Evolutionary conservation across 1,140 invertebrate species (phyloP).

Genomic region (Diploscapter pachys): DNA sequence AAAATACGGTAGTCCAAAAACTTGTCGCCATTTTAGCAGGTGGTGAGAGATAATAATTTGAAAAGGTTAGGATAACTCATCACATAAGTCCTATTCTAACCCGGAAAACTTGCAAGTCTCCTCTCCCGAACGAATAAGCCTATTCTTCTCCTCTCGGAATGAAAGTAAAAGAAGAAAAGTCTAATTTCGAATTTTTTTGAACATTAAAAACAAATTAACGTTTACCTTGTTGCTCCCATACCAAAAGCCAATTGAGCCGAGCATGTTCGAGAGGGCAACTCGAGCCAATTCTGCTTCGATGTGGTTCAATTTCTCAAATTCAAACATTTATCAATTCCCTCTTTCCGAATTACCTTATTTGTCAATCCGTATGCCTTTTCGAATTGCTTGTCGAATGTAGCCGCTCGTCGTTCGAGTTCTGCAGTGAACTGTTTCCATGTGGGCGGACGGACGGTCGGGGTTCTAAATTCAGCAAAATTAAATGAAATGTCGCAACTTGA

Average conservation of each 20-base stretch:
- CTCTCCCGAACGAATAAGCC: slow-evolving; percentile 10
- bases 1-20: background rate
- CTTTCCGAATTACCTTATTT: background rate
- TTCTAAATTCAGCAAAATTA: too few relatives aligned
- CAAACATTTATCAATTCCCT: slow-evolving; percentile 8
- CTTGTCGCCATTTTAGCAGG: too few relatives aligned
- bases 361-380: slow-evolving; percentile 8
- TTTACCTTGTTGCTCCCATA: slow-evolving; percentile 82
- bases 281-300: slow-evolving; percentile 77
- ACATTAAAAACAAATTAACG: background rate
- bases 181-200: slow-evolving; percentile 49
- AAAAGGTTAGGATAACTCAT: too few relatives aligned
- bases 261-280: slow-evolving; percentile 84
- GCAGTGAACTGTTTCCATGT: background rate
- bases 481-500: too few relatives aligned
- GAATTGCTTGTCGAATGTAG: slow-evolving; percentile 23
- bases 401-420: background rate
- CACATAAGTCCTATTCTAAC: too few relatives aligned
- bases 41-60: too few relatives aligned
- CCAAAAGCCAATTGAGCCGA: slow-evolving; percentile 94
- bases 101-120: too few relatives aligned
- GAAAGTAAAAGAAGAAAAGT: slow-evolving; percentile 8
- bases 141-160: background rate
- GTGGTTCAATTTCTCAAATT: slow-evolving; percentile 64
- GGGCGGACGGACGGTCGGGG: too few relatives aligned